These are phyloP conservation scores for Zoanthus solanderi DNA, from an alignment of 92 coral and sea anemone species.

Conservation along the genomic window DNA sequence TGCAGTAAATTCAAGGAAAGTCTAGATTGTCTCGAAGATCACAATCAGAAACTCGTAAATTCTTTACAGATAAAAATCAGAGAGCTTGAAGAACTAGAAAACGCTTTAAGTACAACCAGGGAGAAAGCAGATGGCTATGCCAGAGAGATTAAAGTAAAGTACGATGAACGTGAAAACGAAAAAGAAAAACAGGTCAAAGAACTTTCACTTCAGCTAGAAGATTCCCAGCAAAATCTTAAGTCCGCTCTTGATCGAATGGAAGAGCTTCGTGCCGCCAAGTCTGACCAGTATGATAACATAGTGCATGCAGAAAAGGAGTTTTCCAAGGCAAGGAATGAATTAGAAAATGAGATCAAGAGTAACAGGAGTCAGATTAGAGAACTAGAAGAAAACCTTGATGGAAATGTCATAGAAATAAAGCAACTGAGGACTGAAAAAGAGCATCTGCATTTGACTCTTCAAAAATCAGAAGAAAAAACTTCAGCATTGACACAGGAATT, in stretches of 20 bases:
- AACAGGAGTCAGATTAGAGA: constrained; percentile 22
- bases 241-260: constrained; percentile 55
- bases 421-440: constrained; percentile 38
- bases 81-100: constrained; percentile 55
- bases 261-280: constrained; percentile 63
- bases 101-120: constrained; percentile 9
- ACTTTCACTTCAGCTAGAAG: constrained; percentile 18
- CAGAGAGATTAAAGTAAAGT: constrained; percentile 32
- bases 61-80: constrained; percentile 35
- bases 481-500: constrained; percentile 17
- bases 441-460: constrained; percentile 21
- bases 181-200: constrained; percentile 13
- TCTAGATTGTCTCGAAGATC: not conserved
- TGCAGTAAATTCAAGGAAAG: constrained; percentile 10
- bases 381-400: constrained; percentile 48
- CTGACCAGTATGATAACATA: constrained; percentile 63
- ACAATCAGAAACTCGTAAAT: constrained; percentile 19
- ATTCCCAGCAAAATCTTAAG: constrained; percentile 50
- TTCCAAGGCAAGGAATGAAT: constrained; percentile 54
- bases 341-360: constrained; percentile 53
- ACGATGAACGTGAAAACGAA: not conserved
- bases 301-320: constrained; percentile 61
- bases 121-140: constrained; percentile 24
- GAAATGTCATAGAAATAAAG: constrained; percentile 24
- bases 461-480: constrained; percentile 25